Conservation (phyloP, 2,888 invertebrate species). For the Litoditis marina region DNA sequence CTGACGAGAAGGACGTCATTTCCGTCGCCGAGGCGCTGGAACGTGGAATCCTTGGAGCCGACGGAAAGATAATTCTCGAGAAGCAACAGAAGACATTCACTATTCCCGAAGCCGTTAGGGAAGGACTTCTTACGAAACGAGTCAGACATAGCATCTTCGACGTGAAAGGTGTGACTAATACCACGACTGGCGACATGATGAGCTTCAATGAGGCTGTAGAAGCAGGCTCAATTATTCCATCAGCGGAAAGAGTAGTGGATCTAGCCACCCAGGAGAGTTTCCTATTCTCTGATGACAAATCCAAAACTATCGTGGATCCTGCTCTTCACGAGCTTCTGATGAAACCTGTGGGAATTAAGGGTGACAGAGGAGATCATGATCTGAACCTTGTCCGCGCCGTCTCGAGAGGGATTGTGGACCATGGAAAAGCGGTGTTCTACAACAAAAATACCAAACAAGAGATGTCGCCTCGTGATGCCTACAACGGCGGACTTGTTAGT, state of each 20-base stretch:
- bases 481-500: constrained; percentile 79
- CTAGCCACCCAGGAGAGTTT: constrained; percentile 44
- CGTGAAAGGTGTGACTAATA: constrained; percentile 82
- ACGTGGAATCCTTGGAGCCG: constrained; percentile 76
- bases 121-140: constrained; percentile 82
- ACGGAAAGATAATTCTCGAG: constrained; percentile 70
- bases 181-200: constrained; percentile 76
- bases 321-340: constrained; percentile 73
- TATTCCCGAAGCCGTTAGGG: constrained; percentile 81
- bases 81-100: constrained; percentile 60
- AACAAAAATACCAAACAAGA: constrained; percentile 67
- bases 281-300: constrained; percentile 59
- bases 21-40: constrained; percentile 82
- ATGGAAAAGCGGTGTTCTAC: constrained; percentile 72
- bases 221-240: constrained; percentile 75
- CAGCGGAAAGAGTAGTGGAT: constrained; percentile 63
- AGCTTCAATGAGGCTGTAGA: constrained; percentile 79
- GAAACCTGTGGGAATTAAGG: constrained; percentile 75
- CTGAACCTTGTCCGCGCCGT: constrained; percentile 78
- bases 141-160: constrained; percentile 84
- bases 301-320: constrained; percentile 62
- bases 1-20: constrained; percentile 75
- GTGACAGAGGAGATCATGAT: constrained; percentile 73
- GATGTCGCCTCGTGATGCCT: constrained; percentile 77
- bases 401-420: constrained; percentile 80